These are phyloP conservation scores for Lepidochitona cinerea DNA, from an alignment of 2,888 invertebrate genomes.

Conservation along the genomic window DNA sequence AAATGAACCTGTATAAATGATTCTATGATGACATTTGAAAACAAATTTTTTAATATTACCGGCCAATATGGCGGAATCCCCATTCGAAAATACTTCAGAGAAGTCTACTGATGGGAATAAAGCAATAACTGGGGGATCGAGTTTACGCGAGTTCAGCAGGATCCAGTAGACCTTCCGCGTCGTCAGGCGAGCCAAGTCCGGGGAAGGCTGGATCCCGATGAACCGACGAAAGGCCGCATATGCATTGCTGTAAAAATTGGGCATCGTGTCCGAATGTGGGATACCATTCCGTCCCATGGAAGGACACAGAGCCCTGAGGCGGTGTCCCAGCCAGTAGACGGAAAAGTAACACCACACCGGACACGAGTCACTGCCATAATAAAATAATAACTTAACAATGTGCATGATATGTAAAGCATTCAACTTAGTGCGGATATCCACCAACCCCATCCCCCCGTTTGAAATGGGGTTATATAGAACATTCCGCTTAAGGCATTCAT, in stretches of 20 bases:
- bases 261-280: neutral
- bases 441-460: neutral
- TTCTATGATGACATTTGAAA: neutral
- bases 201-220: neutral
- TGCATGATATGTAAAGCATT: neutral
- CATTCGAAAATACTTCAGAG: neutral
- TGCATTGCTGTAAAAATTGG: neutral
- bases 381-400: neutral
- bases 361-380: neutral
- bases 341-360: neutral
- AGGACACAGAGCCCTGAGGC: neutral
- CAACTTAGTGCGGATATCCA: neutral
- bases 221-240: neutral
- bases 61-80: neutral
- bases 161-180: too few species aligned
- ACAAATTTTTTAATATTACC: neutral
- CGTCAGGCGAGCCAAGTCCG: too few species aligned
- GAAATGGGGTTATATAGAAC: neutral
- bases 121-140: too few species aligned
- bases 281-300: neutral
- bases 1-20: neutral
- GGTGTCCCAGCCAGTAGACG: neutral
- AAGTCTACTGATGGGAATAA: neutral
- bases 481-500: neutral
- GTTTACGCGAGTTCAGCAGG: too few species aligned